These are phyloP conservation scores for Apolygus lucorum DNA, from an alignment of 1,140 invertebrate species.

Conservation along the genomic window DNA sequence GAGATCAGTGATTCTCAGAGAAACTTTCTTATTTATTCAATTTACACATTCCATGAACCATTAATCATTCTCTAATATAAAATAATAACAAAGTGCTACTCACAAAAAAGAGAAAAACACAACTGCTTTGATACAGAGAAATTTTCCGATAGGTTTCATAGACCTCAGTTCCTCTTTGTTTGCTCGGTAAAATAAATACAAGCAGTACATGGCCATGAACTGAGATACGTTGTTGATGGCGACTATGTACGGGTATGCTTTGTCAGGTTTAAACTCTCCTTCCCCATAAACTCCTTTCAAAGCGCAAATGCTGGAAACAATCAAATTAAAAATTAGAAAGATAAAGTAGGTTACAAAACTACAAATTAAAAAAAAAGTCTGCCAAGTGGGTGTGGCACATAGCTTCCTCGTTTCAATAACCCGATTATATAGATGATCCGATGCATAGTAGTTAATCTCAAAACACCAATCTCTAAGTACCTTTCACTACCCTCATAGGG, in stretches of 20 bases:
- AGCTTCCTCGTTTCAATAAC: no score
- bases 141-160: constrained; percentile 90
- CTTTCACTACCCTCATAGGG: no score
- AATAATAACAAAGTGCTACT: no score
- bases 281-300: constrained; percentile 77
- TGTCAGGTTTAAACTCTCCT: constrained; percentile 72
- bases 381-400: no score
- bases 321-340: not conserved
- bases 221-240: constrained; percentile 90
- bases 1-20: no score
- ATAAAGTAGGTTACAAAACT: no score
- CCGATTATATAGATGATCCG: not conserved
- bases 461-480: no score
- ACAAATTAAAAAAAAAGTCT: no score
- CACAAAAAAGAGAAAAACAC: constrained; percentile 98
- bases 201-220: constrained; percentile 91
- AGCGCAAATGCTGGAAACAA: constrained; percentile 66
- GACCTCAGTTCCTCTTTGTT: constrained; percentile 77
- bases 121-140: constrained; percentile 96
- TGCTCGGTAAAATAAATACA: constrained; percentile 88
- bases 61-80: no score
- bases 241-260: constrained; percentile 84
- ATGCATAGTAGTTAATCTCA: no score
- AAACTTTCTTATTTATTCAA: no score
- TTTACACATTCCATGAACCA: no score